These are phyloP conservation scores for Endotricha flammealis DNA, from an alignment of 2,888 invertebrate genomes.

Conservation along the genomic window DNA sequence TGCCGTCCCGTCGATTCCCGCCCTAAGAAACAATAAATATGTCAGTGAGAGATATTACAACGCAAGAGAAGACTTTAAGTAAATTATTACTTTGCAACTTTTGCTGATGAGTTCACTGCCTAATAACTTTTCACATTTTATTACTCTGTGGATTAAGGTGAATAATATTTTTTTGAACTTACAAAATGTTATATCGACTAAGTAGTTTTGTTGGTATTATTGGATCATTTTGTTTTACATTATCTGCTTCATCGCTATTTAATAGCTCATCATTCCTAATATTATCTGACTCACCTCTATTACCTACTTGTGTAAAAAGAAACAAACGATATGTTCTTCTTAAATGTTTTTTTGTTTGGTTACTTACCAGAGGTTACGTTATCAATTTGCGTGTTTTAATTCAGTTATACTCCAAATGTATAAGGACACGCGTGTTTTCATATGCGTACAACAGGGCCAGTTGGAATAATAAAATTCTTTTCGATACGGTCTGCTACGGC, in stretches of 20 bases:
- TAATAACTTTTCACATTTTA: slow-evolving; percentile 73
- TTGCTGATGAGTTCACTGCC: slow-evolving; percentile 64
- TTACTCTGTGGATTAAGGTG: slow-evolving; percentile 48
- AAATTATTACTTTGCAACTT: slow-evolving; percentile 72
- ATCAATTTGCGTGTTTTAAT: slow-evolving; percentile 3
- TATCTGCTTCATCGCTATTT: no score
- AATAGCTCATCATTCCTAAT: no score
- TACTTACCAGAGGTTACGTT: no score
- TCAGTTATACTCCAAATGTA: slow-evolving; percentile 12
- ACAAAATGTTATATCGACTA: no score
- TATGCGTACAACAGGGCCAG: background rate
- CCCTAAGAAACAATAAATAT: slow-evolving; percentile 73
- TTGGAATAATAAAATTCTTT: slow-evolving; percentile 3
- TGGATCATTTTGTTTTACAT: no score
- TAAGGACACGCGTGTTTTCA: slow-evolving; percentile 6
- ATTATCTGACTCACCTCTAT: no score
- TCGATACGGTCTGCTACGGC: background rate
- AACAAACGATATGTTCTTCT: no score
- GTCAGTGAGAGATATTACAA: slow-evolving; percentile 71
- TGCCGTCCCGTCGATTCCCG: slow-evolving; percentile 42
- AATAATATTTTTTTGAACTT: background rate
- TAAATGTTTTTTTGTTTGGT: no score
- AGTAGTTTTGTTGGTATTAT: no score
- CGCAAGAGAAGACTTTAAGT: slow-evolving; percentile 43
- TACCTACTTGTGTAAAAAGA: no score